These are phyloP conservation scores for Drosophila ercepeae DNA, from an alignment of 1,140 invertebrate genomes.

Conservation along the genomic window DNA sequence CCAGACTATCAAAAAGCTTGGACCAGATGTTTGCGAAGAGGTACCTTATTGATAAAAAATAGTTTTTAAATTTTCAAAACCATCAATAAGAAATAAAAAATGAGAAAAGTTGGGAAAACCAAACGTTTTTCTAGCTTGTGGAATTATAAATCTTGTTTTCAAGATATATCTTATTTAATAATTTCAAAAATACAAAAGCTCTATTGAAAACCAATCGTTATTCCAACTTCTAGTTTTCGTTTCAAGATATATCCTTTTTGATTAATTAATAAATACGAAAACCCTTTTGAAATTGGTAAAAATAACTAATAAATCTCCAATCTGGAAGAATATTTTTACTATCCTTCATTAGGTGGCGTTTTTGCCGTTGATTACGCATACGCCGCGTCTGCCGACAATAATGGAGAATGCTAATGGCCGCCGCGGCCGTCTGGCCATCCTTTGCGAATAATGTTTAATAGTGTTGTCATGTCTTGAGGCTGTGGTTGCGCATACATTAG, in stretches of 20 bases:
- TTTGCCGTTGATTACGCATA: conserved; percentile 31
- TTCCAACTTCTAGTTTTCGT: too few relatives aligned
- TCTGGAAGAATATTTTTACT: neutral
- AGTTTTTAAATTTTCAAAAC: neutral
- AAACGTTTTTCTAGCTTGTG: too few relatives aligned
- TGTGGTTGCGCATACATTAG: conserved; percentile 79
- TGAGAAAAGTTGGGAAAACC: too few relatives aligned
- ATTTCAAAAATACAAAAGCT: too few relatives aligned
- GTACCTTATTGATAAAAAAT: neutral
- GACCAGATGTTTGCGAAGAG: neutral
- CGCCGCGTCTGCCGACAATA: conserved; percentile 24
- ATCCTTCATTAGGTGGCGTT: conserved; percentile 8
- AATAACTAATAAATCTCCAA: neutral
- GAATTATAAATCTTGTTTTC: too few relatives aligned
- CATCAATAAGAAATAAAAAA: neutral
- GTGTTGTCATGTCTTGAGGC: conserved; percentile 79
- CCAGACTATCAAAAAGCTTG: conserved; percentile 10
- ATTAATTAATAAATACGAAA: too few relatives aligned
- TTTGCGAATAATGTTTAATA: conserved; percentile 72
- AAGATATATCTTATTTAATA: too few relatives aligned
- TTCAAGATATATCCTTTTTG: too few relatives aligned
- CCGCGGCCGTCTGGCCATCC: neutral
- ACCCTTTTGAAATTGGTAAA: neutral
- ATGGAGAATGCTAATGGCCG: conserved; percentile 8
- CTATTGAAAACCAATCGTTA: too few relatives aligned